Evolutionary conservation across 2,888 invertebrate species (phyloP), one percentile per base, ranked within the genome.

Genomic region (Pheosia gnoma): DNA sequence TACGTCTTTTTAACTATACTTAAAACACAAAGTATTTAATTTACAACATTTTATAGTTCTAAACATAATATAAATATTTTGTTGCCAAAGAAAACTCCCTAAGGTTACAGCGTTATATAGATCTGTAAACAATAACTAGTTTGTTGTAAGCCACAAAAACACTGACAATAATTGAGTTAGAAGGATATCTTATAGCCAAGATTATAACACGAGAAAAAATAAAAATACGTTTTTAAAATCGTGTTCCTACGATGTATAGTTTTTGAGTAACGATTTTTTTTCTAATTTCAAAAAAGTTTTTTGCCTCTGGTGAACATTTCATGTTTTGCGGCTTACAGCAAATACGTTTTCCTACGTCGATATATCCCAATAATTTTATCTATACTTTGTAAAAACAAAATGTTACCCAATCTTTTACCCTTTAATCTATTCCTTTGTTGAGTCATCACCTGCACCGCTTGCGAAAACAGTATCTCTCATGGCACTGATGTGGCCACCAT

Each of bases 351-450:
- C 39, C 39, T 39, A 39, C 39, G 39, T 39, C 39, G 39, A 41
- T 41, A 41, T 41, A 54, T 59, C 52, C 60, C 57, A 64, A 59
- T 53, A 59, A 36, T 52, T 59, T 59, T 61, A n/a, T 41, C 61
- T 6, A 54, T 7, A 37, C 54, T 11, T 37, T 55, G 55, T 56
- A 53, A 62, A 59, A 62, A 62, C 52, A 61, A 61, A 63, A 63
- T 53, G 59, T 61, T 54, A 54, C 25, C 37, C 37, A 54, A 7
- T 54, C 54, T 58, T 58, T 63, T 66, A 5, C 58, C 68, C 60
- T 67, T 56, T 59, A 68, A 13, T 63, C 64, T 45, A 47, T 59
- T 68, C 57, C 68, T 45, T 54, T 67, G 71, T 59, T 60, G 59
- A 49, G 10, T 63, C 6, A 67, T 3, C 10, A 6, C n/a, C n/a